Conservation (phyloP, 2,888 invertebrate species). For the Hyposoter dolosus region DNA sequence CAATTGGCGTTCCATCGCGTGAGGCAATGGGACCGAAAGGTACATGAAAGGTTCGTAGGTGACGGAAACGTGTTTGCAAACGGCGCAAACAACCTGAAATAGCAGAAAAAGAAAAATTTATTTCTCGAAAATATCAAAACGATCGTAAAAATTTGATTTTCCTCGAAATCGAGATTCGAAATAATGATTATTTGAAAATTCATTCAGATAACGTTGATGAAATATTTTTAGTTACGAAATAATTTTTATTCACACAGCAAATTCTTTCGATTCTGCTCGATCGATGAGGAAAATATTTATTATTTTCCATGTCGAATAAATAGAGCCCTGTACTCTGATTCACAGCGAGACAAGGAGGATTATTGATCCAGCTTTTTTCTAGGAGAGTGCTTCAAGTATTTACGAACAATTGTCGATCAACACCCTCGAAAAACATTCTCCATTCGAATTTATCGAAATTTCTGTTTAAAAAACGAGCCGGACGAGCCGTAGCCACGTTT, state of each 20-base stretch:
- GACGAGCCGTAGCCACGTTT: background rate
- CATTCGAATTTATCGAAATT: slow-evolving; percentile 20
- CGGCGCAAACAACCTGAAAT: slow-evolving; percentile 87
- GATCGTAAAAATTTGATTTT: background rate
- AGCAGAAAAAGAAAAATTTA: background rate
- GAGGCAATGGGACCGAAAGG: slow-evolving; percentile 88
- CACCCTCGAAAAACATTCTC: slow-evolving; percentile 73
- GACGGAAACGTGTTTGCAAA: slow-evolving; percentile 87
- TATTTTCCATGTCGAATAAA: slow-evolving; percentile 56
- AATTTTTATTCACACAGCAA: background rate
- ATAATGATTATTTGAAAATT: background rate
- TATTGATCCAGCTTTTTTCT: slow-evolving; percentile 74
- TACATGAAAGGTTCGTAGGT: slow-evolving; percentile 90
- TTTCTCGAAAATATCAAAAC: background rate
- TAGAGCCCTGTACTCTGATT: slow-evolving; percentile 73
- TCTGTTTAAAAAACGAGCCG: background rate
- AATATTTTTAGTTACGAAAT: background rate
- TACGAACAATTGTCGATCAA: slow-evolving; percentile 56
- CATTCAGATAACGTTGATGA: background rate
- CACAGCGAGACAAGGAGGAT: slow-evolving; percentile 74
- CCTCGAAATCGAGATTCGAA: background rate
- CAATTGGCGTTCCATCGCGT: slow-evolving; percentile 87
- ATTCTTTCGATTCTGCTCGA: background rate
- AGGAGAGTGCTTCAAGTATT: slow-evolving; percentile 75
- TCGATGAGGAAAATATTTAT: background rate